phyloP scores from a whole-genome alignment of 2,888 invertebrate genomes.

The Mayetiola destructor region DNA sequence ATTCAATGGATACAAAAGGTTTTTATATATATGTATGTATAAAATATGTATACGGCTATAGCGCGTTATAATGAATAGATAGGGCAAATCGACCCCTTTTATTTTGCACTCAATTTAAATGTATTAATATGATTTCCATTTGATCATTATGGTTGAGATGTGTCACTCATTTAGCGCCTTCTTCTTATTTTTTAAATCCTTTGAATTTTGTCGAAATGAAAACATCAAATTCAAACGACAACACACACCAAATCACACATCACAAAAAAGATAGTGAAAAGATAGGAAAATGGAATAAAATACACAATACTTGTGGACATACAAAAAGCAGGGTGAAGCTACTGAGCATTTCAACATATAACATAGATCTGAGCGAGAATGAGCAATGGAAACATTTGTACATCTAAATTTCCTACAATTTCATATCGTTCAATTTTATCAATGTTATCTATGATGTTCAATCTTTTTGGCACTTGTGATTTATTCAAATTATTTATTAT shows the following conservation, averaged over 20 bases:
- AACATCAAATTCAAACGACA: neutral
- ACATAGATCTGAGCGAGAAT: neutral
- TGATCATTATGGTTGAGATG: neutral
- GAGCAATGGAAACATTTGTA: slow-evolving; percentile 2
- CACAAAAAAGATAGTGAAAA: no score
- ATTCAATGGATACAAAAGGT: no score
- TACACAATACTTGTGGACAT: neutral
- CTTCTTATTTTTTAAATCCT: slow-evolving; percentile 7
- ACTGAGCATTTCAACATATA: neutral
- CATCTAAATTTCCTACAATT: no score
- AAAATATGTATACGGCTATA: neutral
- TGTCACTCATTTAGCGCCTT: slow-evolving; percentile 7
- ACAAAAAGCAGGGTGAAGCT: neutral
- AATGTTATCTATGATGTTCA: slow-evolving; percentile 1
- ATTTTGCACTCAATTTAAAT: neutral
- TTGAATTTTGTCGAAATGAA: neutral
- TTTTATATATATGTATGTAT: no score
- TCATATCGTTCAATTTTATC: neutral
- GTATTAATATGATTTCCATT: neutral
- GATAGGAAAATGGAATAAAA: neutral
- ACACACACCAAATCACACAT: no score
- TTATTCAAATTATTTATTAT: no score
- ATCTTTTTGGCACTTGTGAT: slow-evolving; percentile 5
- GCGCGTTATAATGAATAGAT: neutral
- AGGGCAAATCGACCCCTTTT: neutral